Evolutionary conservation across 2,113 vertebrate genomes (phyloP).

Genomic region (Carollia perspicillata): DNA sequence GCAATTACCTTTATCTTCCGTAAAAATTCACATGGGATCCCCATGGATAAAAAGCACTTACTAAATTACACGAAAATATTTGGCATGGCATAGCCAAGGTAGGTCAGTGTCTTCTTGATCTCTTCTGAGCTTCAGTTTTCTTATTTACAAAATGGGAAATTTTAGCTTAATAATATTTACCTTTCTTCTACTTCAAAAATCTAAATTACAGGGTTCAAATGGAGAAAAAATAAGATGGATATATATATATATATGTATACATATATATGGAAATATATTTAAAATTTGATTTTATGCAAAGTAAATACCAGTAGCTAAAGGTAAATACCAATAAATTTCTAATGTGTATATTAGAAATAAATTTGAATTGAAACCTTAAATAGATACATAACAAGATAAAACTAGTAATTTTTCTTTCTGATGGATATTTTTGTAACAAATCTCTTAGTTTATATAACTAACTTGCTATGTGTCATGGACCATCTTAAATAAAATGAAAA

Average conservation of each 20-base stretch:
- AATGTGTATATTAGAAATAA: neutral
- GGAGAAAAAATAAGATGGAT: neutral
- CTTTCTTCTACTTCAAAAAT: neutral
- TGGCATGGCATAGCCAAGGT: neutral
- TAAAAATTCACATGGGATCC: neutral
- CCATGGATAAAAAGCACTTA: neutral
- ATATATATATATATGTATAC: neutral
- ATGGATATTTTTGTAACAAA: constrained; percentile 1
- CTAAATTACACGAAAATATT: neutral
- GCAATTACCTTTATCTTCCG: neutral
- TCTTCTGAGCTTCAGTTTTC: neutral
- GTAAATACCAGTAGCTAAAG: neutral
- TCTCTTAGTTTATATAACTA: neutral
- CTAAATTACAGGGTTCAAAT: neutral
- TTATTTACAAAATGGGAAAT: neutral
- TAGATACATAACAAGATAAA: neutral
- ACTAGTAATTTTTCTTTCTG: constrained; percentile 2
- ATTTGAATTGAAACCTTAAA: neutral
- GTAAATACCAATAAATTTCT: neutral
- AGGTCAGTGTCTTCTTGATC: neutral
- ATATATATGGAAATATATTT: neutral
- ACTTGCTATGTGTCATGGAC: neutral
- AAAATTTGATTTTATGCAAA: neutral
- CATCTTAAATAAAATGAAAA: neutral
- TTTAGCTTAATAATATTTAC: neutral